A percentile compares a stretch with the other conserved stretches of the same genome.
Conservation (phyloP, 2,888 invertebrate species). For the Trissonchulus latispiculum region DNA sequence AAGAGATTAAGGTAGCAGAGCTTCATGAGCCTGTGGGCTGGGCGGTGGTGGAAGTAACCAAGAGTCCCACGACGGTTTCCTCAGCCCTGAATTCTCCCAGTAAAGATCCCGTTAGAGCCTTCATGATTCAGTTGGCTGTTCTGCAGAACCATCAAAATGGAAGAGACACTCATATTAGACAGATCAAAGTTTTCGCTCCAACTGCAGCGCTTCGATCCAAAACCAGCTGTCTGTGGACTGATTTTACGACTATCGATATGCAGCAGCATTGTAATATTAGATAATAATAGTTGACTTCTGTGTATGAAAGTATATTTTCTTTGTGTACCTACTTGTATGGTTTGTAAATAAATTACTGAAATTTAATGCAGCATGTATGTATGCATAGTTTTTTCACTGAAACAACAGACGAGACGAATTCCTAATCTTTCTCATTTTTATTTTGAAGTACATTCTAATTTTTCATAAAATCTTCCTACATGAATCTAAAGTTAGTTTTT, state of each 20-base stretch:
- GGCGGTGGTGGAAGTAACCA: conserved; percentile 84
- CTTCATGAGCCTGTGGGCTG: conserved; percentile 89
- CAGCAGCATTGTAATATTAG: neutral
- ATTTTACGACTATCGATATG: conserved; percentile 11
- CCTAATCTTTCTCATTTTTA: too few relatives aligned
- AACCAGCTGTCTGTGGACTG: neutral
- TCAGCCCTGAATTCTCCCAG: neutral
- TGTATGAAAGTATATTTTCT: too few relatives aligned
- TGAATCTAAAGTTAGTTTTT: too few relatives aligned
- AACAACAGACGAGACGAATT: too few relatives aligned
- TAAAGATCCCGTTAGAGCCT: conserved; percentile 78
- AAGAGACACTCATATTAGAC: conserved; percentile 91
- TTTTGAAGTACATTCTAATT: too few relatives aligned
- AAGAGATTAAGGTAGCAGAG: conserved; percentile 87
- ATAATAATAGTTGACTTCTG: too few relatives aligned
- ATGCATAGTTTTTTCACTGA: too few relatives aligned
- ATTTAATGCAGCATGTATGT: too few relatives aligned
- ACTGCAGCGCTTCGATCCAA: too few relatives aligned
- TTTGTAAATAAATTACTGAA: too few relatives aligned
- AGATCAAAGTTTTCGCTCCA: conserved; percentile 89
- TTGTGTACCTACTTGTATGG: too few relatives aligned
- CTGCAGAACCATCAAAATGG: conserved; percentile 98
- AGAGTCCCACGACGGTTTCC: conserved; percentile 43
- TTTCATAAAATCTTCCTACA: too few relatives aligned
- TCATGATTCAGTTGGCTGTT: conserved; percentile 90